These are phyloP conservation scores for Microdon myrmicae DNA, from an alignment of 2,888 invertebrate genomes.

Conservation along the genomic window DNA sequence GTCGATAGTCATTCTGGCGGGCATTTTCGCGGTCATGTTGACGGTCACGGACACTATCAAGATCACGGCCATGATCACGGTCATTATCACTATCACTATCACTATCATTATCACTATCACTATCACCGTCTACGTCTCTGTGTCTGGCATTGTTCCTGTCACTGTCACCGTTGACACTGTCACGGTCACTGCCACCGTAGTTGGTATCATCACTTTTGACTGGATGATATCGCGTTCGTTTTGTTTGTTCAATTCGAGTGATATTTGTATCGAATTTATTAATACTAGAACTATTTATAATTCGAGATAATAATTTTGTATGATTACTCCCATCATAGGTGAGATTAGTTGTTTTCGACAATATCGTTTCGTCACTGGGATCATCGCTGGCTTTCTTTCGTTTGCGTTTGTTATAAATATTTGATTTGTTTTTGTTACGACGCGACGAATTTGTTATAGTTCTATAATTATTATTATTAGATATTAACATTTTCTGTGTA, in stretches of 20 bases:
- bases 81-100: constrained; percentile 6
- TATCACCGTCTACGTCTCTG: constrained; percentile 31
- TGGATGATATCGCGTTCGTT: constrained; percentile 49
- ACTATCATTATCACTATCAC: constrained; percentile 12
- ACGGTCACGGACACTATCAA: constrained; percentile 19
- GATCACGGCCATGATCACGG: constrained; percentile 18
- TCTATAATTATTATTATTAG: constrained; percentile 24
- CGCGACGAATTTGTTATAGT: constrained; percentile 38
- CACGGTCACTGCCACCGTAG: constrained; percentile 12
- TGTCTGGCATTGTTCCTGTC: constrained; percentile 4
- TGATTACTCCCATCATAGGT: constrained; percentile 34
- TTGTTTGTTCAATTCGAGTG: constrained; percentile 33
- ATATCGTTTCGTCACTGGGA: constrained; percentile 10
- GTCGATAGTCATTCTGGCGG: constrained; percentile 17
- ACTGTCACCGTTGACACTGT: constrained; percentile 12
- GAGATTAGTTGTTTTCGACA: constrained; percentile 42
- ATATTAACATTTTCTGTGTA: constrained; percentile 8
- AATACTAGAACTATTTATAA: constrained; percentile 18
- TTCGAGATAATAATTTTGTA: constrained; percentile 27
- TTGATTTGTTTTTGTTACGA: constrained; percentile 51
- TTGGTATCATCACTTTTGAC: constrained; percentile 39
- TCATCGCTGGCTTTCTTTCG: constrained; percentile 47
- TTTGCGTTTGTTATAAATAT: constrained; percentile 50
- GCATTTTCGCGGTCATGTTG: constrained; percentile 19
- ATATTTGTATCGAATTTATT: constrained; percentile 50